Percentiles rank a stretch among this genome's conserved stretches.
Evolutionary conservation across 1,140 invertebrate species (phyloP).

Genomic region (Aphis craccivora): DNA sequence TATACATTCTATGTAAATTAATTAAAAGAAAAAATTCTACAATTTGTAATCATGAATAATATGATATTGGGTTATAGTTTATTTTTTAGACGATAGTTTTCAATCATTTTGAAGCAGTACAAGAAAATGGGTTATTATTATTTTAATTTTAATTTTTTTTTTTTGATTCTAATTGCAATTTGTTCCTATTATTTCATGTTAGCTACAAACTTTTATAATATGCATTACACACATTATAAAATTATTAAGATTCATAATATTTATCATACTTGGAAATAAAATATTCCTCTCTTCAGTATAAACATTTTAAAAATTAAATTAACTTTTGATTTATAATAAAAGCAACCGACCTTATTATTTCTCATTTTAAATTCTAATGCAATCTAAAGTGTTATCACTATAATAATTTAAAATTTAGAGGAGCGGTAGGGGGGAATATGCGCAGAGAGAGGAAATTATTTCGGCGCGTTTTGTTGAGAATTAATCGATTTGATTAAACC

Average conservation of each 20-base stretch:
- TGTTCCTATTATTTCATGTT: background rate
- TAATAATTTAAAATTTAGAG: background rate
- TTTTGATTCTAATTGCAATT: background rate
- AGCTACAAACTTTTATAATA: background rate
- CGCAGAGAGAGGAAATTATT: background rate
- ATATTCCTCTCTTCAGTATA: background rate
- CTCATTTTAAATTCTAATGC: background rate
- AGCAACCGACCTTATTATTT: slow-evolving; percentile 11
- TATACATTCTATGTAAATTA: background rate
- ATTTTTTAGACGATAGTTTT: background rate
- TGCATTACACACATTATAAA: background rate
- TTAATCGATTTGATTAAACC: background rate
- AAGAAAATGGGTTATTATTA: background rate
- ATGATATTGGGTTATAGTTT: background rate
- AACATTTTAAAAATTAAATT: background rate
- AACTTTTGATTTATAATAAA: slow-evolving; percentile 12
- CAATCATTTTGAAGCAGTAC: background rate
- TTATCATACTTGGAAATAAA: background rate
- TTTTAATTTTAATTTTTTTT: no score
- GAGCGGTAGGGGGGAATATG: background rate
- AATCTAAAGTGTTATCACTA: background rate
- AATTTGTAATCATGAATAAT: background rate
- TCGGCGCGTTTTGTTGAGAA: background rate
- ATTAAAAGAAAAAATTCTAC: background rate
- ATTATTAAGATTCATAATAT: background rate